Evolutionary conservation across 2,797 vertebrate genomes (phyloP).

Genomic region (Odontamblyopus rebecca): DNA sequence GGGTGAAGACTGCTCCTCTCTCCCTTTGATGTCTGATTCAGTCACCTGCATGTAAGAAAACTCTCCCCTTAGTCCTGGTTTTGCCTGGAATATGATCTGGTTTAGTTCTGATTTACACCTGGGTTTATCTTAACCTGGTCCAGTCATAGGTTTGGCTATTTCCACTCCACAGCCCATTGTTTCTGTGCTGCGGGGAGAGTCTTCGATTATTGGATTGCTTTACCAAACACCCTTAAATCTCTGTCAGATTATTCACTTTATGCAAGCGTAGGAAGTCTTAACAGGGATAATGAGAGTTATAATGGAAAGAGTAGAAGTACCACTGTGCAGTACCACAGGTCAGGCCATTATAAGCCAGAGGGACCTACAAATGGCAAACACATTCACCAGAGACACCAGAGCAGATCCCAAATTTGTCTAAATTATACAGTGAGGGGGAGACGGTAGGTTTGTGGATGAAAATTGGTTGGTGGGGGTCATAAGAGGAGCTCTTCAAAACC

Average conservation of each 20-base stretch:
- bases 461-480: slow-evolving; percentile 30
- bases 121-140: not conserved
- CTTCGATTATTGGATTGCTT: slow-evolving; percentile 45
- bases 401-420: slow-evolving; percentile 68
- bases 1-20: slow-evolving; percentile 79
- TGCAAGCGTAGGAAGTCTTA: slow-evolving; percentile 51
- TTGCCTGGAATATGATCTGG: not conserved
- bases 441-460: slow-evolving; percentile 46
- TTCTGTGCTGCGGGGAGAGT: not conserved
- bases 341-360: slow-evolving; percentile 49
- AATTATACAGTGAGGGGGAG: slow-evolving; percentile 64
- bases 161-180: not conserved
- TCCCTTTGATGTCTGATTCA: slow-evolving; percentile 79
- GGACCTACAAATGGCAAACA: slow-evolving; percentile 58
- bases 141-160: not conserved
- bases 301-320: slow-evolving; percentile 53
- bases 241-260: slow-evolving; percentile 60
- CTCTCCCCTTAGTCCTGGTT: not conserved
- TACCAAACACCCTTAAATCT: slow-evolving; percentile 56
- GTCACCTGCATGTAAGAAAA: slow-evolving; percentile 87
- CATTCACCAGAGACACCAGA: slow-evolving; percentile 62
- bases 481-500: slow-evolving; percentile 61
- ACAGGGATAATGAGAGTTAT: slow-evolving; percentile 59
- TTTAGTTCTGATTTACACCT: not conserved
- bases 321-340: slow-evolving; percentile 51